phyloP scores from a whole-genome alignment of 2,888 invertebrate species.

The Blastobasis adustella region DNA sequence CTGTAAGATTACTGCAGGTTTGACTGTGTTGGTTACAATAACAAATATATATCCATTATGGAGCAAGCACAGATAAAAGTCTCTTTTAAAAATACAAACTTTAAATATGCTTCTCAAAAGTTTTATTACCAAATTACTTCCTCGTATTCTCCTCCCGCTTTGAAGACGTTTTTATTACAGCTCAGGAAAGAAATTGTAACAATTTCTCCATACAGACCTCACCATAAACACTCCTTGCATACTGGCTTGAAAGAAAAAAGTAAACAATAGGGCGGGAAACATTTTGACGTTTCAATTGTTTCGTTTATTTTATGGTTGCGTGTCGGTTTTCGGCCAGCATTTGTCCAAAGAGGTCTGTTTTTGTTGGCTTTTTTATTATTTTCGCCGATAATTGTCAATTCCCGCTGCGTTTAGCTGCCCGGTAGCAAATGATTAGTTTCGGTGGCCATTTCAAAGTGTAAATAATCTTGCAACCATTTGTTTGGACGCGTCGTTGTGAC shows the following conservation, averaged over 20 bases:
- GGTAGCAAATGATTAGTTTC: slow-evolving; percentile 70
- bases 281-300: slow-evolving; percentile 47
- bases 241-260: slow-evolving; percentile 23
- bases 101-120: too few relatives aligned
- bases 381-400: slow-evolving; percentile 33
- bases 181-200: slow-evolving; percentile 52
- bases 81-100: too few relatives aligned
- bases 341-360: slow-evolving; percentile 54
- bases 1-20: too few relatives aligned
- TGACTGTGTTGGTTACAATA: too few relatives aligned
- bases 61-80: too few relatives aligned
- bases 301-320: slow-evolving; percentile 47
- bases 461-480: slow-evolving; percentile 49
- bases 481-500: slow-evolving; percentile 29
- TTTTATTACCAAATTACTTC: too few relatives aligned
- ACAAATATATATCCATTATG: too few relatives aligned
- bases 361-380: slow-evolving; percentile 15
- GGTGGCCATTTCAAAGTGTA: slow-evolving; percentile 58
- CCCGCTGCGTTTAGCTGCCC: slow-evolving; percentile 55
- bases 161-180: slow-evolving; percentile 16
- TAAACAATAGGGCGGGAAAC: slow-evolving; percentile 45
- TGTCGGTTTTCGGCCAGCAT: slow-evolving; percentile 38
- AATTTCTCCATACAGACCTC: slow-evolving; percentile 42
- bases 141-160: too few relatives aligned
- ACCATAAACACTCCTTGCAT: slow-evolving; percentile 26